Evolutionary conservation across 1,140 invertebrate genomes (phyloP).

Genomic region (Anoplophora glabripennis): DNA sequence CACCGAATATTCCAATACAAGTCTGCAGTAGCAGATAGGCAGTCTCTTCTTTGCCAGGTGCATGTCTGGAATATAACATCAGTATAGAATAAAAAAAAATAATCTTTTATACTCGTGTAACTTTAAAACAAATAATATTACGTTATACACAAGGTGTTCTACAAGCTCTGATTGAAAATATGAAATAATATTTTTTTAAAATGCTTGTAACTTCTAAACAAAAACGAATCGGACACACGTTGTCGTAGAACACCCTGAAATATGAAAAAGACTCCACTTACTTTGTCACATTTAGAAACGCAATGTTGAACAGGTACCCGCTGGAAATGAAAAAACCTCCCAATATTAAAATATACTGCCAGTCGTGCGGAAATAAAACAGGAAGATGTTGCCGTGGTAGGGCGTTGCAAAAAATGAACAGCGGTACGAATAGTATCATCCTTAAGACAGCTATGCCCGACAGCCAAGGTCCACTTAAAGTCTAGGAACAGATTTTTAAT

Average conservation of each 20-base stretch:
- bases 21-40: constrained; percentile 10
- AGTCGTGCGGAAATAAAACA: constrained; percentile 14
- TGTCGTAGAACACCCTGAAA: too few species aligned
- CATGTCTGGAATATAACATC: constrained; percentile 6
- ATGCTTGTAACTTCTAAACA: too few species aligned
- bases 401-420: constrained; percentile 17
- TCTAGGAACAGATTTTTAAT: constrained; percentile 7
- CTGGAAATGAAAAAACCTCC: constrained; percentile 13
- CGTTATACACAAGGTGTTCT: too few species aligned
- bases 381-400: constrained; percentile 11
- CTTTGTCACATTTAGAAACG: constrained; percentile 12
- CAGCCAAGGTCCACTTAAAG: background rate
- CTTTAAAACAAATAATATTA: too few species aligned
- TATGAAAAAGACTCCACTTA: too few species aligned
- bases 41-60: constrained; percentile 5
- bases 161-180: too few species aligned
- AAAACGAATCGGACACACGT: too few species aligned
- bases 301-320: constrained; percentile 13
- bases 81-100: too few species aligned
- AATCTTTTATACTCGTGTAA: too few species aligned
- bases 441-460: background rate
- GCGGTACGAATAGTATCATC: constrained; percentile 6
- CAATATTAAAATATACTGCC: constrained; percentile 17
- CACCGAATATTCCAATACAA: constrained; percentile 4
- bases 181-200: too few species aligned